Conservation (phyloP, 2,888 invertebrate species). For the Idaea aversata region DNA sequence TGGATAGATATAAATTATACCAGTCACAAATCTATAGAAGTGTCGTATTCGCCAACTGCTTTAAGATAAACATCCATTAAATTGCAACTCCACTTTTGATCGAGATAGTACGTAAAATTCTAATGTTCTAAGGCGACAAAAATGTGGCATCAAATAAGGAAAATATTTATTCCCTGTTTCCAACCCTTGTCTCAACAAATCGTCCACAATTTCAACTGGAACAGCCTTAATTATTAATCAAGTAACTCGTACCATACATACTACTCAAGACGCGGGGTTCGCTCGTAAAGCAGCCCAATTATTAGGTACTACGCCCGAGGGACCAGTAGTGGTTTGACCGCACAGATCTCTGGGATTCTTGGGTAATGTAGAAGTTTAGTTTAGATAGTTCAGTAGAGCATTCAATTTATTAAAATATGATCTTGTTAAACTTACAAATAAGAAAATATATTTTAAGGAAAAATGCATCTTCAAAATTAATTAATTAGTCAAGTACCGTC, state of each 20-base stretch:
- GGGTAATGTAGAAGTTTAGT: not conserved
- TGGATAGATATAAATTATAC: too few species aligned
- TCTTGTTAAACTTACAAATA: too few species aligned
- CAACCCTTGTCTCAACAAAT: not conserved
- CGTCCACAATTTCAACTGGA: not conserved
- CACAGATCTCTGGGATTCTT: not conserved
- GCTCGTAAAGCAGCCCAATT: not conserved
- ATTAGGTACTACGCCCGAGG: not conserved
- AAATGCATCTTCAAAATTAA: too few species aligned
- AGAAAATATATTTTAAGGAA: too few species aligned
- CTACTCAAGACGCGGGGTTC: not conserved
- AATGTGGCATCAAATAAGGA: not conserved
- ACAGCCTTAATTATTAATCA: not conserved
- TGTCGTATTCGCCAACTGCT: too few species aligned
- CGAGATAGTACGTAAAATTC: too few species aligned
- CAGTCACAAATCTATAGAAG: too few species aligned
- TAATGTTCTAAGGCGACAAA: not conserved
- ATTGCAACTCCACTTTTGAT: too few species aligned
- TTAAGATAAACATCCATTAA: too few species aligned
- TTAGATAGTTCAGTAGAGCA: not conserved
- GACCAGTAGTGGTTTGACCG: not conserved
- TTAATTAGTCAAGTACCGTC: too few species aligned
- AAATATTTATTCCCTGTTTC: not conserved
- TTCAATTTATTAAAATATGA: too few species aligned
- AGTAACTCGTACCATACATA: constrained; percentile 2